Conservation (phyloP, 2,113 vertebrate species). For the Gallinago media region DNA sequence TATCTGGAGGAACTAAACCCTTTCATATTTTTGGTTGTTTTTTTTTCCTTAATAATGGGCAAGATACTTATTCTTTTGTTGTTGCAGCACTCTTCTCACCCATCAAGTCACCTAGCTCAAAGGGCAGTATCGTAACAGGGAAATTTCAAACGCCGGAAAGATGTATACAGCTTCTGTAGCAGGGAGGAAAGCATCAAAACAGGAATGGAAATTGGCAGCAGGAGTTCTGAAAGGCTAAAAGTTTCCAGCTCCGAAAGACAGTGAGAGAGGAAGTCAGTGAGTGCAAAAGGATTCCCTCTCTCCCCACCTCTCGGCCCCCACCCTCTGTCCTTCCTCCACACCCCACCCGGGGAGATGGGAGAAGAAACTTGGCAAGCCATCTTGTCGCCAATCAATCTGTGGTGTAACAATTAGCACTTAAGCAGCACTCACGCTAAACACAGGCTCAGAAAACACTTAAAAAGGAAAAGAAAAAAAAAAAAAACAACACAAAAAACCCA, state of each 20-base stretch:
- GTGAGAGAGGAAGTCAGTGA: conserved; percentile 39
- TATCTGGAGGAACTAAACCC: neutral
- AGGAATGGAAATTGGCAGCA: conserved; percentile 15
- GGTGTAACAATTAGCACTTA: conserved; percentile 90
- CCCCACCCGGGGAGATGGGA: conserved; percentile 55
- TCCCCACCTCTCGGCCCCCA: conserved; percentile 7
- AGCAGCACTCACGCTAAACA: conserved; percentile 81
- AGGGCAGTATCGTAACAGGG: neutral
- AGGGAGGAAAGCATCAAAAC: neutral
- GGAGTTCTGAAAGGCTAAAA: neutral
- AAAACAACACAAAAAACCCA: neutral
- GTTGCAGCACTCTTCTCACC: neutral
- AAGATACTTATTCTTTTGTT: neutral
- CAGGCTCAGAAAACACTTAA: conserved; percentile 77
- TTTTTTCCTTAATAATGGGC: neutral
- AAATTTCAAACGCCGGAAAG: neutral
- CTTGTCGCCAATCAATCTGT: conserved; percentile 86
- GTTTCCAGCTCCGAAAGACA: conserved; percentile 42
- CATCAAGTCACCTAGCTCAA: neutral
- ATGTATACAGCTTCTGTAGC: neutral
- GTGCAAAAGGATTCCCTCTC: conserved; percentile 74
- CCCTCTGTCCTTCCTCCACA: conserved; percentile 42
- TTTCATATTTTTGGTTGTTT: neutral
- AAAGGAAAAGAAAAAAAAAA: neutral
- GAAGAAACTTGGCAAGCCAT: conserved; percentile 81